Conservation (phyloP, 2,888 invertebrate genomes). For the Sminthurides aquaticus region DNA sequence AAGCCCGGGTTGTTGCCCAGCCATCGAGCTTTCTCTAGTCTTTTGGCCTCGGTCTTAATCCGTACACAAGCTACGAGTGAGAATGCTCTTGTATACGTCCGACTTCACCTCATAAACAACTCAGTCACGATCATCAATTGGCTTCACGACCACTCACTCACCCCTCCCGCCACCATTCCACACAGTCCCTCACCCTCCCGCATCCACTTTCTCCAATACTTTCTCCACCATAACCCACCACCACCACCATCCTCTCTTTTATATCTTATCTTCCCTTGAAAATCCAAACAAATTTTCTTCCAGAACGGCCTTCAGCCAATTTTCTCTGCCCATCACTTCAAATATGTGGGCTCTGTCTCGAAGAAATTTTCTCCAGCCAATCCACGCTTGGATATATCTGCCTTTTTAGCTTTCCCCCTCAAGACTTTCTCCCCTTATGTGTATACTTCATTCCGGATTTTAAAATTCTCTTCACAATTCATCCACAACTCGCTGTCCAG, state of each 20-base stretch:
- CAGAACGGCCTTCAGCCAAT: neutral
- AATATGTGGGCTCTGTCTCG: neutral
- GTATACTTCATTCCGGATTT: no score
- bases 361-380: conserved; percentile 3
- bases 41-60: no score
- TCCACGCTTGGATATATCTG: no score
- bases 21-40: no score
- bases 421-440: no score
- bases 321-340: neutral
- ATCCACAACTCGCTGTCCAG: no score
- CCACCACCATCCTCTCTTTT: no score
- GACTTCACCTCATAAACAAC: conserved; percentile 7
- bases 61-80: no score
- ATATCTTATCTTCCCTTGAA: neutral
- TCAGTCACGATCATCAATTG: conserved; percentile 16
- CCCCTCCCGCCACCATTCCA: neutral
- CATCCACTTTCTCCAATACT: neutral
- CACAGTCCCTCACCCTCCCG: neutral
- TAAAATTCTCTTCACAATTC: no score
- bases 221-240: neutral
- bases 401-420: no score
- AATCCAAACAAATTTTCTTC: neutral
- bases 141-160: neutral
- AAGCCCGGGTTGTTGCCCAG: no score
- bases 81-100: no score